Evolutionary conservation across 2,888 invertebrate species (phyloP).

Genomic region (Lycophotia porphyrea): DNA sequence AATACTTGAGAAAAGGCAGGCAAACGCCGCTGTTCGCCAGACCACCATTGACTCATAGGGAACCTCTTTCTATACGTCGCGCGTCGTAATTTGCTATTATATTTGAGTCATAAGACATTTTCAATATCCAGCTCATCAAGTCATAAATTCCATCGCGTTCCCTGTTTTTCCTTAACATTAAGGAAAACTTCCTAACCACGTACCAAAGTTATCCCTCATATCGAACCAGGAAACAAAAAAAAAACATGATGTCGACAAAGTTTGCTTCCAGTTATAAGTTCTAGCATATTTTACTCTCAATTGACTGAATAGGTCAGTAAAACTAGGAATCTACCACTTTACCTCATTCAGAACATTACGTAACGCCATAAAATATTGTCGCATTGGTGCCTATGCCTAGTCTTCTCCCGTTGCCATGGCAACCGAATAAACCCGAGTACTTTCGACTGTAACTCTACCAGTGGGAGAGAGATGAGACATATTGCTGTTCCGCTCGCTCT

Average conservation of each 20-base stretch:
- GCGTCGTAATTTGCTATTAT: not conserved
- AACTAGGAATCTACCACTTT: not conserved
- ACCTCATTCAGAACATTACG: constrained; percentile 40
- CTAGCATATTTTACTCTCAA: constrained; percentile 14
- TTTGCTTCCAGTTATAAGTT: not conserved
- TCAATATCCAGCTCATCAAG: not conserved
- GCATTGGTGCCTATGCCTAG: constrained; percentile 38
- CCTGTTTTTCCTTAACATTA: not conserved
- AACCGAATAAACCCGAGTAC: constrained; percentile 62
- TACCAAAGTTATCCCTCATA: constrained; percentile 13
- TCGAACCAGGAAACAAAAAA: constrained; percentile 9
- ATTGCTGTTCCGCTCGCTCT: constrained; percentile 34
- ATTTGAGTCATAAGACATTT: not conserved
- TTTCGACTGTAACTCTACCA: constrained; percentile 13
- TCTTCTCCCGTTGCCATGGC: constrained; percentile 69
- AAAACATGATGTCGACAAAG: not conserved
- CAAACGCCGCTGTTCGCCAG: not conserved
- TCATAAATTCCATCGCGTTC: not conserved
- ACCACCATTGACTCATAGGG: not conserved
- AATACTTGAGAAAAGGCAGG: not conserved
- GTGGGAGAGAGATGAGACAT: constrained; percentile 36
- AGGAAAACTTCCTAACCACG: not conserved
- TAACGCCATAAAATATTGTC: constrained; percentile 49
- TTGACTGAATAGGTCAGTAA: constrained; percentile 22
- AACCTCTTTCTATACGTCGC: not conserved